A percentile compares a stretch with the other conserved stretches of the same genome.
Conservation (phyloP, 2,888 invertebrate genomes). For the Mesorhabditis spiculigera region DNA sequence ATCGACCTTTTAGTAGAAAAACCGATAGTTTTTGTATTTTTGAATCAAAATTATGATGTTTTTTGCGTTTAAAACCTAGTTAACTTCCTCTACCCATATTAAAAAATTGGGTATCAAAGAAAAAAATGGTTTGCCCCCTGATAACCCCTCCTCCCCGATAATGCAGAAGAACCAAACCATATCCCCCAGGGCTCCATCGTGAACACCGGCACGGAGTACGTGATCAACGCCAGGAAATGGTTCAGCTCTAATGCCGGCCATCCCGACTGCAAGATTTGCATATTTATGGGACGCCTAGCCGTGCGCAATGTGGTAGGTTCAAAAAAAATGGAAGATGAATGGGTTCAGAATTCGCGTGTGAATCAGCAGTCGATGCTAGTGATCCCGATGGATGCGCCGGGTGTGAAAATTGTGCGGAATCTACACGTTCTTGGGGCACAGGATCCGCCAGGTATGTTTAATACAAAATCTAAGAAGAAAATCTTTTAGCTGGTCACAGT, state of each 20-base stretch:
- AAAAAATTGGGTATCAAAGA: too few relatives aligned
- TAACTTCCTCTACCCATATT: too few relatives aligned
- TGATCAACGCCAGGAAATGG: conserved; percentile 63
- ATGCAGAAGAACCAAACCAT: not conserved
- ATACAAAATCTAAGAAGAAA: not conserved
- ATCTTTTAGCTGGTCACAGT: conserved; percentile 61
- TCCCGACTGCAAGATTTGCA: conserved; percentile 61
- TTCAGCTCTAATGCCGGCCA: conserved; percentile 63
- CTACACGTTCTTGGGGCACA: conserved; percentile 61
- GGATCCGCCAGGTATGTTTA: conserved; percentile 59
- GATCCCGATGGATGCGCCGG: conserved; percentile 63
- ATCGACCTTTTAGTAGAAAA: not conserved
- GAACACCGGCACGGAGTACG: conserved; percentile 59
- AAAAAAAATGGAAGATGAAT: not conserved
- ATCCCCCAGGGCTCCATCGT: conserved; percentile 57
- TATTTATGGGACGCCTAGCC: conserved; percentile 63
- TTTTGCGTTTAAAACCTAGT: not conserved
- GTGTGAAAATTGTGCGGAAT: conserved; percentile 60
- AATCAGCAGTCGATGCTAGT: conserved; percentile 63
- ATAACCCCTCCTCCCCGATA: not conserved
- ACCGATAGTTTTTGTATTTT: too few relatives aligned
- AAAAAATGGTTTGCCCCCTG: not conserved
- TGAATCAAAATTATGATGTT: too few relatives aligned
- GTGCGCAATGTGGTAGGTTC: conserved; percentile 21
- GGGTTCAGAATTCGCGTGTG: conserved; percentile 52